Evolutionary conservation across 2,888 invertebrate genomes (phyloP), one percentile per base, ranked within the genome.

Genomic region (Drosophila paucipuncta): DNA sequence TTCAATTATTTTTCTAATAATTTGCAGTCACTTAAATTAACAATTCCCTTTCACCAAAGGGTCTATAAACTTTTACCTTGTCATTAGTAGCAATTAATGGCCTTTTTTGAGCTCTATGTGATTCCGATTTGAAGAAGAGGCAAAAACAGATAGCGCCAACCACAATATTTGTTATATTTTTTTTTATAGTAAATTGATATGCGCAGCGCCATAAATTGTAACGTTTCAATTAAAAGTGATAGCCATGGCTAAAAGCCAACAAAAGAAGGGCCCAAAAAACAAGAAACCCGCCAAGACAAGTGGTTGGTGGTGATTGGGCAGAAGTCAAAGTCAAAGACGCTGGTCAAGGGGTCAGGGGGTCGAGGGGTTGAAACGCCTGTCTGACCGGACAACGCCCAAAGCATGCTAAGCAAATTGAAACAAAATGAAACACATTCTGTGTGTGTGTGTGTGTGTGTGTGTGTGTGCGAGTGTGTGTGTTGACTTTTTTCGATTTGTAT

Each of bases 381-480:
- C 75, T 49, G 82, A 72, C 68, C 64, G 65, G 83, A 64, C 74
- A 86, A 86, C 89, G 89, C 79, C 85, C 87, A 80, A 66, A 68
- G 63, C 76, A 66, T 63, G 80, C 77, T 73, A 86, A 85, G 78
- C 89, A 85, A 85, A 85, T 89, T 89, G 89, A 85, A 83, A 89
- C 86, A 86, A 89, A 83, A 86, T 79, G 81, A 83, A 79, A 74
- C 64, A 60, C 53, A 30, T 57, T 41, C 49, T 37, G 22, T 57
- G 64, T 69, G 33, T 64, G 50, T 57, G 43, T 43, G 53, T 50
- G 59, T 28, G 53, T 49, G 52, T 16, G 57, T 31, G 65, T 50
- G 57, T 30, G 59, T 4, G 22, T 47, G 22, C 16, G 68, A 70
- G 67, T 65, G 67, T 55, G 69, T 76, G 71, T 61, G 81, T 73